These are phyloP conservation scores for Gymnocephalus cernua DNA, from an alignment of 2,113 vertebrate genomes.

Conservation along the genomic window DNA sequence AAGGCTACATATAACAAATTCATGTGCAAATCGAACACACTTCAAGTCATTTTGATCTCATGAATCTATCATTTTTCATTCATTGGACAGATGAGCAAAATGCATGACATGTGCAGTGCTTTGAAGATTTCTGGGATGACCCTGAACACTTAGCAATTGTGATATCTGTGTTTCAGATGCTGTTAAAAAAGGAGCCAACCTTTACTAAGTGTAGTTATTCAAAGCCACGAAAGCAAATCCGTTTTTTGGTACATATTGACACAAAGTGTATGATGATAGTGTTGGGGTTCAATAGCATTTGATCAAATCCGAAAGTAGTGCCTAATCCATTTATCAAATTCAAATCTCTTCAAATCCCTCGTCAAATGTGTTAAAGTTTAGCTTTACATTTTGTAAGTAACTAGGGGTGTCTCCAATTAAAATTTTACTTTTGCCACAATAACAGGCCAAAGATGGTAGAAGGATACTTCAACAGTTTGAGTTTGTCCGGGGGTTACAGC, in stretches of 20 bases:
- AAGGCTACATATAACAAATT: slow-evolving; percentile 1
- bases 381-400: background rate
- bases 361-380: background rate
- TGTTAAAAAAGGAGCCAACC: slow-evolving; percentile 15
- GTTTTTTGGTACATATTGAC: slow-evolving; percentile 2
- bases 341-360: background rate
- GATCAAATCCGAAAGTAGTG: background rate
- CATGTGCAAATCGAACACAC: slow-evolving; percentile 34
- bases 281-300: background rate
- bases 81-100: background rate
- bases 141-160: slow-evolving; percentile 26
- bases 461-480: too few relatives aligned
- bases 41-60: slow-evolving; percentile 1
- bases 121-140: slow-evolving; percentile 28
- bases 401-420: too few relatives aligned
- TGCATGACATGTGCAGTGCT: background rate
- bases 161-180: slow-evolving; percentile 21
- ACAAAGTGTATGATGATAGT: background rate
- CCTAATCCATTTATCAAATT: background rate
- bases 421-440: too few relatives aligned
- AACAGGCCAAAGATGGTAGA: too few relatives aligned
- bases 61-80: slow-evolving; percentile 22
- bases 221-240: background rate
- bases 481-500: too few relatives aligned
- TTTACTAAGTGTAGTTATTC: slow-evolving; percentile 15